These are phyloP conservation scores for Dastarcus helophoroides DNA, from an alignment of 2,888 invertebrate genomes.

Conservation along the genomic window DNA sequence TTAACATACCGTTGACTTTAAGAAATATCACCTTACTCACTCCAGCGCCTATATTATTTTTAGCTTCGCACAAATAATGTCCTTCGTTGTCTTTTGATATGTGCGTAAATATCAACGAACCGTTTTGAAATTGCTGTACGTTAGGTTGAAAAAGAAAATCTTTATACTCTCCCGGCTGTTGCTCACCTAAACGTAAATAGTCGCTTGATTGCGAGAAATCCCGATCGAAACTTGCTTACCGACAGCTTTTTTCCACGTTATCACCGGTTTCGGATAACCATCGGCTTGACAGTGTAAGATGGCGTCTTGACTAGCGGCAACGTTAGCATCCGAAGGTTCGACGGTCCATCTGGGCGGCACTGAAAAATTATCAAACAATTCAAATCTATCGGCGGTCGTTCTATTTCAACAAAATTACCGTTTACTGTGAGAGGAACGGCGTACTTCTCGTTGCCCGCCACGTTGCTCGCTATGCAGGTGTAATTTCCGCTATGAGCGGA, in stretches of 20 bases:
- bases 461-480: slow-evolving; percentile 83
- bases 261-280: slow-evolving; percentile 79
- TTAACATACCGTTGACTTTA: slow-evolving; percentile 72
- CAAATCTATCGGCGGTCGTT: not conserved
- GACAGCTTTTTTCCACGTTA: slow-evolving; percentile 82
- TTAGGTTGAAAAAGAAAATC: slow-evolving; percentile 72
- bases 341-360: slow-evolving; percentile 85
- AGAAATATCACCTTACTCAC: slow-evolving; percentile 85
- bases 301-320: slow-evolving; percentile 73
- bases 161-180: slow-evolving; percentile 66
- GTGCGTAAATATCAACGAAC: slow-evolving; percentile 70
- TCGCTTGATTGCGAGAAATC: no score
- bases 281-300: slow-evolving; percentile 81
- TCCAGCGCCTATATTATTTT: slow-evolving; percentile 82
- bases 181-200: no score
- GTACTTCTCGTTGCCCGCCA: slow-evolving; percentile 68
- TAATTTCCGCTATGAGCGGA: slow-evolving; percentile 83
- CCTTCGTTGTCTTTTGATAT: slow-evolving; percentile 82
- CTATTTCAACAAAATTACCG: slow-evolving; percentile 40
- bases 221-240: no score
- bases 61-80: slow-evolving; percentile 86
- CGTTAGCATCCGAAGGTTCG: slow-evolving; percentile 73
- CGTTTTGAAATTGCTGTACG: slow-evolving; percentile 67
- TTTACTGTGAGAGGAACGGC: slow-evolving; percentile 73
- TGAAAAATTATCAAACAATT: slow-evolving; percentile 32